Percentiles rank a stretch among this genome's conserved stretches.
Conservation (phyloP, 2,888 invertebrate genomes). For the Xanthorhoe spadicearia region DNA sequence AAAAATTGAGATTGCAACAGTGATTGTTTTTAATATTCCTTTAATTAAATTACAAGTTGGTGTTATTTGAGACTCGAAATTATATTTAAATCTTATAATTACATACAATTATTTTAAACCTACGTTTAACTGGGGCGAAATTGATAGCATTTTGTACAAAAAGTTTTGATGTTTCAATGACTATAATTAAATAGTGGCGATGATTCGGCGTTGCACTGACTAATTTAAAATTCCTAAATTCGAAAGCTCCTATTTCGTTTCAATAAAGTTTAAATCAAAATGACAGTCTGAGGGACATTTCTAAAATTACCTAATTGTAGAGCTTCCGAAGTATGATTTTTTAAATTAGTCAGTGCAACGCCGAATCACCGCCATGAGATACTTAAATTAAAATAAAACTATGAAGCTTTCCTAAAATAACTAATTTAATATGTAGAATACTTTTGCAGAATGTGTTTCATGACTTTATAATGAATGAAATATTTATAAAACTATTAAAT, state of each 20-base stretch:
- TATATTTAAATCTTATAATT: conserved; percentile 15
- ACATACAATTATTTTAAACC: conserved; percentile 2
- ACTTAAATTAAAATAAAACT: neutral
- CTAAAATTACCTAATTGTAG: no score
- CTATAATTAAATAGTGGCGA: neutral
- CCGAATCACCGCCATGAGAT: no score
- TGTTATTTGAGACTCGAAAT: conserved; percentile 17
- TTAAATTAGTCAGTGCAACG: no score
- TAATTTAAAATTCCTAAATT: no score
- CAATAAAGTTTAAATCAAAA: no score
- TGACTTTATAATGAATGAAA: neutral
- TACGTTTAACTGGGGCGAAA: conserved; percentile 11
- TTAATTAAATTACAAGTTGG: conserved; percentile 17
- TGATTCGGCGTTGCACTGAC: no score
- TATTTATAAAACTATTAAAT: neutral
- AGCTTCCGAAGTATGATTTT: no score
- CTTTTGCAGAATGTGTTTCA: neutral
- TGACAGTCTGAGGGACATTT: no score
- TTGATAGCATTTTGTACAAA: conserved; percentile 13
- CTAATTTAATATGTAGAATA: neutral
- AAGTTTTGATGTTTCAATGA: neutral
- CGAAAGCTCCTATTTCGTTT: no score
- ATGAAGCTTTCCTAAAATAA: neutral
- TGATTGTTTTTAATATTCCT: conserved; percentile 1
- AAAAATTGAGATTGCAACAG: neutral